Base-by-base conservation (phyloP, 2,113 vertebrate genomes). In the Oriolus oriolus region DNA sequence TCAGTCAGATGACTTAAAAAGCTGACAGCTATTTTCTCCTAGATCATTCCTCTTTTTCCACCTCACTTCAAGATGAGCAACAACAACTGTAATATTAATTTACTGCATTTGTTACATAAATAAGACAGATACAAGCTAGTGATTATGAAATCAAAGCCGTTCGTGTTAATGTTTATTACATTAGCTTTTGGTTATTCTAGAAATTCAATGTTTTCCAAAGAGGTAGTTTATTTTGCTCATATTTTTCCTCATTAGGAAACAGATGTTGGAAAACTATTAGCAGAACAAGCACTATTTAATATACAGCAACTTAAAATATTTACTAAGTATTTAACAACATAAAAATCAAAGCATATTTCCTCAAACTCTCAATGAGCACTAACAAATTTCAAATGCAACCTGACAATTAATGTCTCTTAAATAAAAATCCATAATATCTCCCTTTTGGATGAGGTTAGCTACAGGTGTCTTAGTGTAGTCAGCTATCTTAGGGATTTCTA, bases 231-330 rank as follows among this genome's bases (percentile, higher is more conserved):
- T 77, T 89, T 84, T 71, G 19, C 79, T 88, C 44, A 20, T 44
- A 57, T 83, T 95, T 90, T 83, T 68, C 57, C 61, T 92, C 71
- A 80, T 73, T 60, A 76, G 63, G 71, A 93, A 96, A 84, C 53
- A 92, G 75, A 90, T 88, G 53, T 84, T 84, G 54, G 33, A 86
- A 73, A 95, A 76, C 54, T 63, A 70, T 52, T 70, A 91, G n/a
- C 53, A 90, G 70, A 70, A 74, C 18, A 59, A 63, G n/a, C 42
- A 44, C 74, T 83, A 57, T 60, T 69, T 82, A 87, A 82, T 37
- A 76, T 19, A 37, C n/a, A 91, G 30, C 13, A 77, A 85, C 22
- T 68, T 52, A 52, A 0, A 7, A 50, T 64, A 71, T 63, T 93
- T 87, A 84, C 69, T 61, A 37, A 74, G 74, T 20, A 70, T 35